These are phyloP conservation scores for Papilio gigon DNA, from an alignment of 2,888 invertebrate genomes.

Conservation along the genomic window DNA sequence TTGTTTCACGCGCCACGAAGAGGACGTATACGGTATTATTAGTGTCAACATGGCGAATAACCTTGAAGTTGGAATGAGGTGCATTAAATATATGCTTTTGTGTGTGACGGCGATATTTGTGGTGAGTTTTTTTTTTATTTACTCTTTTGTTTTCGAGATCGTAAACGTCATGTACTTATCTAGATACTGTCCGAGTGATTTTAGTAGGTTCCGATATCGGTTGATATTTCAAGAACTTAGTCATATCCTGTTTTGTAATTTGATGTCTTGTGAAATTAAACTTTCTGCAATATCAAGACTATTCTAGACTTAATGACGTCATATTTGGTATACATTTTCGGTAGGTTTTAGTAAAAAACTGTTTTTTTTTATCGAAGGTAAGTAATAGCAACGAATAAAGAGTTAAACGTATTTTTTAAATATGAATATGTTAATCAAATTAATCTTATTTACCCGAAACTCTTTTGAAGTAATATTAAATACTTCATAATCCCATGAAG, in stretches of 20 bases:
- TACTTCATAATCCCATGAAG: not conserved
- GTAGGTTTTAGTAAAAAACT: no score
- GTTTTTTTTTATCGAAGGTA: not conserved
- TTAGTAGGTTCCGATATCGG: not conserved
- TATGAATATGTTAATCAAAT: not conserved
- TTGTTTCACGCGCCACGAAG: constrained; percentile 44
- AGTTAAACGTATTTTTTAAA: not conserved
- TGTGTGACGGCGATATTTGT: constrained; percentile 90
- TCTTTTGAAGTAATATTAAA: not conserved
- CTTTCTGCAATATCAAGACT: not conserved
- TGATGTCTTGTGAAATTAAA: not conserved
- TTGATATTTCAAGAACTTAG: not conserved
- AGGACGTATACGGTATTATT: constrained; percentile 40
- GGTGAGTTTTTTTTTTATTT: constrained; percentile 79
- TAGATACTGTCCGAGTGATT: constrained; percentile 4
- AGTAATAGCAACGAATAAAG: not conserved
- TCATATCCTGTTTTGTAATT: not conserved
- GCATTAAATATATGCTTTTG: constrained; percentile 89
- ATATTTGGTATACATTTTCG: not conserved
- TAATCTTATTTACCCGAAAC: not conserved
- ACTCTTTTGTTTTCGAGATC: not conserved
- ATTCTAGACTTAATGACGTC: constrained; percentile 2
- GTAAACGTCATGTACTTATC: constrained; percentile 22
- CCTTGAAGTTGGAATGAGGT: constrained; percentile 86
- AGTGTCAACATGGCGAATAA: constrained; percentile 65